Evolutionary conservation across 1,140 invertebrate genomes (phyloP).

Genomic region (Platyura marginata): DNA sequence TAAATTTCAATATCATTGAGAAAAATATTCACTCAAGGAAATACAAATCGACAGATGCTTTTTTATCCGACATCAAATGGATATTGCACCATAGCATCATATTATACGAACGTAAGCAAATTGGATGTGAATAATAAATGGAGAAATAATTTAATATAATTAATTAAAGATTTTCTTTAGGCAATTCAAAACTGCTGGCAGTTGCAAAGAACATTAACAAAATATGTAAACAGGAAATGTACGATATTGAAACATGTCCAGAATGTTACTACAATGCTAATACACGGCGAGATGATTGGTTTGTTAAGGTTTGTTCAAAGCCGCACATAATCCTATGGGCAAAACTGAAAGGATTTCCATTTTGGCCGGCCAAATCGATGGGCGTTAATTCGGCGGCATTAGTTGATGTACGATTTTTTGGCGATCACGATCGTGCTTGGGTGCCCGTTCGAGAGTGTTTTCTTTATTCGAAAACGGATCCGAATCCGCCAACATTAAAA

Average conservation of each 20-base stretch:
- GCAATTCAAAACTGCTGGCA: background rate
- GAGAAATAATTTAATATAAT: no score
- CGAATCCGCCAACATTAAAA: constrained; percentile 32
- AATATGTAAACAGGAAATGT: constrained; percentile 67
- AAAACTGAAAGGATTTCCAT: constrained; percentile 84
- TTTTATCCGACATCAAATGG: constrained; percentile 79
- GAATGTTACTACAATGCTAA: constrained; percentile 80
- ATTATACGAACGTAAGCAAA: constrained; percentile 61
- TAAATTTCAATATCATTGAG: constrained; percentile 60
- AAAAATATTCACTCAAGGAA: constrained; percentile 54
- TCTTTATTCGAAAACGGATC: constrained; percentile 54
- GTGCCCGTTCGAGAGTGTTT: constrained; percentile 68
- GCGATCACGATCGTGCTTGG: constrained; percentile 84
- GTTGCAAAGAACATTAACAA: constrained; percentile 63
- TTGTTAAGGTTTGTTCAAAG: constrained; percentile 71
- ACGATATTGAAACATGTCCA: constrained; percentile 84
- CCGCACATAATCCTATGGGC: constrained; percentile 84
- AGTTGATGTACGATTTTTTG: constrained; percentile 86
- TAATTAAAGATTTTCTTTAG: background rate
- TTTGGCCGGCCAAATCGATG: constrained; percentile 89
- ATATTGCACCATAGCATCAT: constrained; percentile 82
- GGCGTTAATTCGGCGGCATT: constrained; percentile 44
- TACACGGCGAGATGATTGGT: constrained; percentile 66
- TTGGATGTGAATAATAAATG: no score
- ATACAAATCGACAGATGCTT: constrained; percentile 81